phyloP scores from a whole-genome alignment of 2,888 invertebrate species.

The Maniola hyperantus region DNA sequence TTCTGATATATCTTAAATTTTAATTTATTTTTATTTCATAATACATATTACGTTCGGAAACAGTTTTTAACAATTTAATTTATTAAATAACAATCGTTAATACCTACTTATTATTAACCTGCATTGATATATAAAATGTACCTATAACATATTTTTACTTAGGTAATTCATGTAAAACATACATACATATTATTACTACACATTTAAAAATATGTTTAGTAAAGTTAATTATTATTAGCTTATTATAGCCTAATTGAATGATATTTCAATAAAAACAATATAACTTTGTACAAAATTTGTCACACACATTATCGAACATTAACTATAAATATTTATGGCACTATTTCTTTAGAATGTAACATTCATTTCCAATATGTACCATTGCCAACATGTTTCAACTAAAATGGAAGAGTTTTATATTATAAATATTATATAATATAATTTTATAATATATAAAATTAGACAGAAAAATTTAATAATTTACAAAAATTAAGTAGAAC shows the following conservation, averaged over 20 bases:
- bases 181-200: conserved; percentile 46
- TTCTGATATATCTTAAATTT: conserved; percentile 37
- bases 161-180: conserved; percentile 52
- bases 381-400: conserved; percentile 11
- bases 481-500: not conserved
- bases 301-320: conserved; percentile 54
- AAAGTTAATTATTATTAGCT: conserved; percentile 44
- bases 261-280: conserved; percentile 64
- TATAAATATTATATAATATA: too few relatives aligned
- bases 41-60: conserved; percentile 49
- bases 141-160: conserved; percentile 59
- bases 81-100: conserved; percentile 64
- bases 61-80: conserved; percentile 58
- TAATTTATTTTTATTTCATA: conserved; percentile 41
- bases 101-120: conserved; percentile 75
- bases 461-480: not conserved
- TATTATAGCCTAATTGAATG: conserved; percentile 49
- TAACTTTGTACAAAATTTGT: conserved; percentile 69
- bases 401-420: not conserved
- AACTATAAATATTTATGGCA: conserved; percentile 65
- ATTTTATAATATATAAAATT: too few relatives aligned
- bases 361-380: conserved; percentile 42
- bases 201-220: conserved; percentile 60
- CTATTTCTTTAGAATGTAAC: conserved; percentile 70
- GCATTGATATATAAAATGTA: conserved; percentile 60